Conservation (phyloP, 2,113 vertebrate genomes). For the Tor tambroides region DNA sequence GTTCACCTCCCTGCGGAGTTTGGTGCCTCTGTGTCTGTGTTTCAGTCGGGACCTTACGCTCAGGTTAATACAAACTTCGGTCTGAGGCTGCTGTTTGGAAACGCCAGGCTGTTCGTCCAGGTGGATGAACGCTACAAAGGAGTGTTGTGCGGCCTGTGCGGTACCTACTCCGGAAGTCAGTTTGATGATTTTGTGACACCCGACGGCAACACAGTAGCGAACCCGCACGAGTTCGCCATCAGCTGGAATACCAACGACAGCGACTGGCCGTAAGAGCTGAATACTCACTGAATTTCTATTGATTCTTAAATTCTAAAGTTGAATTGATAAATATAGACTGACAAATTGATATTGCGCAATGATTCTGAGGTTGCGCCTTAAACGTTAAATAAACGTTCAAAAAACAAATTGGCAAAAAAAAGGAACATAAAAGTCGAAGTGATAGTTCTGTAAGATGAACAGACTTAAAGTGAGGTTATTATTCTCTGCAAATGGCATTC, state of each 20-base stretch:
- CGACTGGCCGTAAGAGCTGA: slow-evolving; percentile 67
- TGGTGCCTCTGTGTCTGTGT: slow-evolving; percentile 61
- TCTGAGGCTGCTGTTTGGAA: slow-evolving; percentile 70
- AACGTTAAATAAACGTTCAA: too few species aligned
- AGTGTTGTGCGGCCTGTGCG: slow-evolving; percentile 77
- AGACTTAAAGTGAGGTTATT: background rate
- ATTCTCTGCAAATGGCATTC: background rate
- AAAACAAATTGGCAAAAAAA: background rate
- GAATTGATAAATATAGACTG: background rate
- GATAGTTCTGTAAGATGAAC: background rate
- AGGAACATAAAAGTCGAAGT: background rate
- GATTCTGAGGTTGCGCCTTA: too few species aligned
- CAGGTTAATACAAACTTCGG: slow-evolving; percentile 74
- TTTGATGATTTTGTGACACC: slow-evolving; percentile 75
- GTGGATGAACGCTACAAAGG: slow-evolving; percentile 77
- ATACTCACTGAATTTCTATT: background rate
- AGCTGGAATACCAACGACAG: slow-evolving; percentile 73
- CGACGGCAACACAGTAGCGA: slow-evolving; percentile 63
- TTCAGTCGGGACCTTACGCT: slow-evolving; percentile 58
- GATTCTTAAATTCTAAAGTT: background rate
- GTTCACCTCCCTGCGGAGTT: slow-evolving; percentile 63
- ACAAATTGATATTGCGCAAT: background rate
- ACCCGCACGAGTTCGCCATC: slow-evolving; percentile 72
- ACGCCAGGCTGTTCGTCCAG: slow-evolving; percentile 75
- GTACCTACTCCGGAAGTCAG: slow-evolving; percentile 75